Base-by-base conservation (phyloP, 2,888 invertebrate genomes). In the Caprella mutica region DNA sequence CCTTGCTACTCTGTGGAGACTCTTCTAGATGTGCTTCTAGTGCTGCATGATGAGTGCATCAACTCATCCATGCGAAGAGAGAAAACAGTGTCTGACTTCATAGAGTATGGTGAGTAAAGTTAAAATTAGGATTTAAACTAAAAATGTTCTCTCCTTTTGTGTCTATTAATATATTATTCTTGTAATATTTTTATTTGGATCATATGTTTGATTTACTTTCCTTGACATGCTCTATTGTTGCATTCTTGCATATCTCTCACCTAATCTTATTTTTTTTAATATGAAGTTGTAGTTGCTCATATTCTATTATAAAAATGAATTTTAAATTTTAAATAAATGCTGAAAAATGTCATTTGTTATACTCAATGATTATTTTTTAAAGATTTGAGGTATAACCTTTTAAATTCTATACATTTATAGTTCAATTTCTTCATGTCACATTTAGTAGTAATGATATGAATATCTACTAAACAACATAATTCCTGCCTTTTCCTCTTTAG, bases 21-120 rank as follows among this genome's bases (percentile, higher is more conserved):
- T 2, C 80, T 96, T 58, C 78, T 97, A 61, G 97, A 98, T 74
- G 81, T 92, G 66, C 80, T 97, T 60, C 76, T 97, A 59, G 86
- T 96, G 67, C 78, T 98, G 26, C 96, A 90, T 71, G 96, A 97
- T 74, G 97, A 98, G 75, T 97, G 96, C 76, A 89, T 88, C 71
- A 90, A 86, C 75, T 94, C 96, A 64, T 92, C 93, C 38, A 77
- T 97, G 54, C 78, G 96, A 55, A 79, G 93, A 67, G 97, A 98
- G 77, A 96, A 96, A 75, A 91, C 92, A 55, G 87, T 97, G 65
- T 87, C 92, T 0, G 94, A 96, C 75, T 98, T 98, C 76, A 89
- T 97, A 68, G 88, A 89, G 74, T 85, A 84, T 72, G 89, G 92
- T 91, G 76, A 78, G 79, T 60, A 54, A 27, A 9, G 2, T 9